Conservation (phyloP, 2,113 vertebrate genomes). For the Bos javanicus region DNA sequence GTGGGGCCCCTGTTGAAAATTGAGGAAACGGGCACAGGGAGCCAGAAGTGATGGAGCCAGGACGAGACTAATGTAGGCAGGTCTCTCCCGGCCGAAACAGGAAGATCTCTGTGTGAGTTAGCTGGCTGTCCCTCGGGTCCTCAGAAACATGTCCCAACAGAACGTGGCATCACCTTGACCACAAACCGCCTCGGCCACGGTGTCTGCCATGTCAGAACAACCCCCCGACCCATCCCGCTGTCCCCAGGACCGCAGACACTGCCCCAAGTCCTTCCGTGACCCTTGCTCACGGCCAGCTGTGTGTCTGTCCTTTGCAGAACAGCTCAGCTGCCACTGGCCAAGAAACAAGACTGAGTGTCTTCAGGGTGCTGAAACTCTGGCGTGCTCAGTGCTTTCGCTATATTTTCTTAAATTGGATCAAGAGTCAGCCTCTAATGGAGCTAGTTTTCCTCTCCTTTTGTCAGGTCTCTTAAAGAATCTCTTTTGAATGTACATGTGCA, state of each 20-base stretch:
- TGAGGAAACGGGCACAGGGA: neutral
- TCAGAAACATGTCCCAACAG: neutral
- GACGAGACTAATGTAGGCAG: neutral
- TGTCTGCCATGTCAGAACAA: neutral
- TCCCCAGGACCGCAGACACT: neutral
- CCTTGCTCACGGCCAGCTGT: neutral
- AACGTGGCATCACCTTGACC: neutral
- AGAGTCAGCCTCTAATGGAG: neutral
- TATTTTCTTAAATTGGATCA: neutral
- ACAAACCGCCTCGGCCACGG: rapidly evolving
- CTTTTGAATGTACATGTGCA: neutral
- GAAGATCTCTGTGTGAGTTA: neutral
- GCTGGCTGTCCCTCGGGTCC: neutral
- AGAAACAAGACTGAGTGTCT: neutral
- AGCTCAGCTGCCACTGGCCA: neutral
- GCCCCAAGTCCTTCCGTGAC: neutral
- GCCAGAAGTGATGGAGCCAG: neutral
- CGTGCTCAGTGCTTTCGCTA: neutral
- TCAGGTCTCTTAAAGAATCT: neutral
- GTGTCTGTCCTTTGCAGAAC: neutral
- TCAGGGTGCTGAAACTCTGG: neutral
- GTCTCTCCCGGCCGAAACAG: neutral
- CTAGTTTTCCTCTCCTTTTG: neutral
- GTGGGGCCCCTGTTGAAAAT: neutral
- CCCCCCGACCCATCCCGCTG: rapidly evolving